These are phyloP conservation scores for Aradophagus sp. DNA, from an alignment of 1,140 invertebrate genomes.

Conservation along the genomic window DNA sequence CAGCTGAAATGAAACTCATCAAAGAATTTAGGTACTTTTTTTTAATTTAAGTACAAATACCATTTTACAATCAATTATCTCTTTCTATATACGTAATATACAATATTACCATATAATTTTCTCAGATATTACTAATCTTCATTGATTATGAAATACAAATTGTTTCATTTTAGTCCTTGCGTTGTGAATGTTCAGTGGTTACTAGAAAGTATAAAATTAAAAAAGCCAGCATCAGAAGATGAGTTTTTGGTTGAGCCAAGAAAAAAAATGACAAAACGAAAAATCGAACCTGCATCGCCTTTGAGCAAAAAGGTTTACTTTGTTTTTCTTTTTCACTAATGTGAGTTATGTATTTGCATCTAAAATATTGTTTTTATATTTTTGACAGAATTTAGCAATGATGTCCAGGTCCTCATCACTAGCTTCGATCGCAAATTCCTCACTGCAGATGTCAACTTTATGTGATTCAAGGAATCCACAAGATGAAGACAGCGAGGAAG, in stretches of 20 bases:
- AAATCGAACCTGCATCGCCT: conserved; percentile 76
- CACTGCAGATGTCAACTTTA: conserved; percentile 17
- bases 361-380: conserved; percentile 5
- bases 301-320: conserved; percentile 77
- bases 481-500: conserved; percentile 40
- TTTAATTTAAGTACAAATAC: too few relatives aligned
- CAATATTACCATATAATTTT: too few relatives aligned
- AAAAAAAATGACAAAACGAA: conserved; percentile 58
- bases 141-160: too few relatives aligned
- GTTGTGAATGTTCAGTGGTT: conserved; percentile 85
- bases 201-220: conserved; percentile 80
- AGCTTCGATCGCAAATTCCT: conserved; percentile 3
- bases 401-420: conserved; percentile 60
- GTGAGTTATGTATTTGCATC: not conserved
- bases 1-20: conserved; percentile 72
- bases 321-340: conserved; percentile 6
- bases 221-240: conserved; percentile 78
- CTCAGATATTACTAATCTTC: too few relatives aligned
- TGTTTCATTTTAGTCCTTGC: conserved; percentile 78
- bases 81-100: too few relatives aligned
- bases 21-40: too few relatives aligned
- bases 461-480: conserved; percentile 22
- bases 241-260: conserved; percentile 70
- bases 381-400: conserved; percentile 67
- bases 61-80: too few relatives aligned